phyloP scores from a whole-genome alignment of 2,113 vertebrate genomes.

The Sphyrna mokarran region DNA sequence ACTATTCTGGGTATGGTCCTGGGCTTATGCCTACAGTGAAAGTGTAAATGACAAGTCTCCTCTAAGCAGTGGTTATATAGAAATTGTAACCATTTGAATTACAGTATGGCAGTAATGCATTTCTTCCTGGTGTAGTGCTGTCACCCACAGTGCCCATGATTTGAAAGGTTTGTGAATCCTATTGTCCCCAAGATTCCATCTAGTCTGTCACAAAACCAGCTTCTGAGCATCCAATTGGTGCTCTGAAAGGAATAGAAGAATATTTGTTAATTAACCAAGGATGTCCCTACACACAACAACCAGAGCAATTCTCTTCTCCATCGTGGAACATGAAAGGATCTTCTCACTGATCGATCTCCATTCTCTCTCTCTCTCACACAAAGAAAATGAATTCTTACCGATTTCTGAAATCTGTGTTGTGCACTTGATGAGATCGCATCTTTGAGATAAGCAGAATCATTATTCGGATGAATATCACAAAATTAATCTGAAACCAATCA shows the following conservation, averaged over 20 bases:
- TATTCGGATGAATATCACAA: constrained; percentile 58
- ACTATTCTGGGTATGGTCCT: neutral
- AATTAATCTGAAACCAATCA: constrained; percentile 49
- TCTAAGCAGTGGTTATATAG: neutral
- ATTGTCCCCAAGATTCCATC: neutral
- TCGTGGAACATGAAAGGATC: neutral
- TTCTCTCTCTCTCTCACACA: neutral
- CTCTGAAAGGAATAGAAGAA: neutral
- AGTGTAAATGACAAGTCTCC: neutral
- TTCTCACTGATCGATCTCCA: no score
- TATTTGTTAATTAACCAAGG: neutral
- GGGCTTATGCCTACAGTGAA: neutral
- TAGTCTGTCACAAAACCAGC: neutral
- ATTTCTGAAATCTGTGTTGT: constrained; percentile 64
- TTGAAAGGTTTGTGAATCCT: neutral
- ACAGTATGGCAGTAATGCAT: neutral
- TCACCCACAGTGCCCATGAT: neutral
- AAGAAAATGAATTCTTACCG: constrained; percentile 50
- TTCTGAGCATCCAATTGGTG: neutral
- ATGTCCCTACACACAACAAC: neutral
- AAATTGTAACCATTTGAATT: neutral
- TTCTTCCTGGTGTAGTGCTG: neutral
- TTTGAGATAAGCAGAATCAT: constrained; percentile 73
- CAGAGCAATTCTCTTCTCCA: neutral
- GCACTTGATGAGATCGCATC: constrained; percentile 64